Evolutionary conservation across 2,797 vertebrate species (phyloP).

Genomic region (Poecilia picta): DNA sequence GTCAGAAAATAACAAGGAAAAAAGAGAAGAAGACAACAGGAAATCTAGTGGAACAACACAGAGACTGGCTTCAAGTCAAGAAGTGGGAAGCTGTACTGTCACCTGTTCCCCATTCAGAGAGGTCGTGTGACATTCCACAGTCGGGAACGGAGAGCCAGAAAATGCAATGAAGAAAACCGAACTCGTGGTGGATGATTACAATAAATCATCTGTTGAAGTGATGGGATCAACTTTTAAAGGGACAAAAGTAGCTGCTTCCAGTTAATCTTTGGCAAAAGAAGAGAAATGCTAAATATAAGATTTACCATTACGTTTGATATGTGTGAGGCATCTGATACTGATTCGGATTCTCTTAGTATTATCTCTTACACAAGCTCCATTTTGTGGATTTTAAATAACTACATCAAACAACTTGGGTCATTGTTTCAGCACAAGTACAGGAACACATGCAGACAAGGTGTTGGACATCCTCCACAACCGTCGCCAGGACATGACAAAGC

Average conservation of each 20-base stretch:
- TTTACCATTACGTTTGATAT: constrained; percentile 40
- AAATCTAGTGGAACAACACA: not conserved
- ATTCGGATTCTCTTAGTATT: constrained; percentile 48
- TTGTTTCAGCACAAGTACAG: constrained; percentile 16
- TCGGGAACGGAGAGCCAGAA: constrained; percentile 44
- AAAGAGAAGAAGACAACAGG: not conserved
- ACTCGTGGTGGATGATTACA: constrained; percentile 29
- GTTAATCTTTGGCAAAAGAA: constrained; percentile 44
- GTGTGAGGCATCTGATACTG: constrained; percentile 54
- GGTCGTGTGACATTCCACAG: constrained; percentile 71
- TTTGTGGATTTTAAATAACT: constrained; percentile 29
- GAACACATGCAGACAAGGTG: constrained; percentile 12
- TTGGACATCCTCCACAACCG: constrained; percentile 17
- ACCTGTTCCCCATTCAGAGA: constrained; percentile 67
- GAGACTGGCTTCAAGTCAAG: constrained; percentile 22
- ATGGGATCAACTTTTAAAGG: constrained; percentile 42
- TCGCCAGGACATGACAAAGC: not conserved
- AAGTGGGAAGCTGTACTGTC: constrained; percentile 41
- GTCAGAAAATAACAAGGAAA: not conserved
- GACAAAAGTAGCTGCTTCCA: constrained; percentile 43
- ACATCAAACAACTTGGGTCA: constrained; percentile 22
- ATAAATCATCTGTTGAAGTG: constrained; percentile 41
- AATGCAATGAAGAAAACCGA: constrained; percentile 5
- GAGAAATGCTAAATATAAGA: constrained; percentile 50
- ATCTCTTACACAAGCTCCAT: constrained; percentile 39